Percentiles rank a stretch among this genome's conserved stretches.
Conservation (phyloP, 1,140 invertebrate genomes). For the Temnothorax nylanderi region DNA sequence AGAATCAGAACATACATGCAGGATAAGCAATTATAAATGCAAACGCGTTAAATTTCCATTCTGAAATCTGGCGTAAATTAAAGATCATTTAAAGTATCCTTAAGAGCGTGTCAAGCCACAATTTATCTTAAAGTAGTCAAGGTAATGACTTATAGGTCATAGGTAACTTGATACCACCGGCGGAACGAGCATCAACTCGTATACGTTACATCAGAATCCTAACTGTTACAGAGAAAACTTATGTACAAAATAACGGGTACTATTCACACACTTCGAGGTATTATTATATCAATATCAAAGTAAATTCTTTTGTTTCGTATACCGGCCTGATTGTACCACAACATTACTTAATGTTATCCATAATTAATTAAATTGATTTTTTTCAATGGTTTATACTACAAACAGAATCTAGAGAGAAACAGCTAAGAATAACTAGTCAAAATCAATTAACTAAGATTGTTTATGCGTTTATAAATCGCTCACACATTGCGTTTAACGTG, state of each 20-base stretch:
- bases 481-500: background rate
- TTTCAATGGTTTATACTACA: background rate
- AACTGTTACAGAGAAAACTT: background rate
- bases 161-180: constrained; percentile 82
- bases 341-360: background rate
- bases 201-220: background rate
- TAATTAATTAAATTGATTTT: background rate
- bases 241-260: constrained; percentile 7
- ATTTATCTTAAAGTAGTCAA: constrained; percentile 14
- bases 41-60: background rate
- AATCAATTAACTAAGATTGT: background rate
- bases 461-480: background rate
- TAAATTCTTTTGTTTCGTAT: background rate
- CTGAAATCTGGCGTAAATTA: background rate
- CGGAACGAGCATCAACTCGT: constrained; percentile 57
- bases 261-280: constrained; percentile 33
- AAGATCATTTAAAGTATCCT: background rate
- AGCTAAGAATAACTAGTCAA: background rate
- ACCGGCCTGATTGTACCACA: background rate
- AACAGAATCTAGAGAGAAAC: constrained; percentile 5
- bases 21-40: background rate
- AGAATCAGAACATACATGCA: background rate
- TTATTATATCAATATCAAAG: background rate
- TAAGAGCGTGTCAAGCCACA: background rate
- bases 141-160: constrained; percentile 53